Evolutionary conservation across 2,113 vertebrate genomes (phyloP).

Genomic region (Motacilla alba): DNA sequence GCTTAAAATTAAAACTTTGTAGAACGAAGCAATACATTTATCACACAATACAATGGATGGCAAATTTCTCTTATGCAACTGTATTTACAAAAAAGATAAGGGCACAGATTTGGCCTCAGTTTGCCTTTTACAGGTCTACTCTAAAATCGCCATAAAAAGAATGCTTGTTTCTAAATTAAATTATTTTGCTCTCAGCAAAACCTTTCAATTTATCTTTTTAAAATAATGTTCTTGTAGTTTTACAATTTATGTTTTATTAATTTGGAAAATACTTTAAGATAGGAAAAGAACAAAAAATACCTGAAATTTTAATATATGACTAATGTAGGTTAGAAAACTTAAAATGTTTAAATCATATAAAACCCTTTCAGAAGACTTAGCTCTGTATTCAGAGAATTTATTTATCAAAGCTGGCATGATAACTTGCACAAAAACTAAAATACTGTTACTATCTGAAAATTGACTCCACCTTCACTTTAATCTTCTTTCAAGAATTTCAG

Average conservation of each 20-base stretch:
- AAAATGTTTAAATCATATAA: conserved; percentile 41
- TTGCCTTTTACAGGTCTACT: background rate
- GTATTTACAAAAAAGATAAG: background rate
- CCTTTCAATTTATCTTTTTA: background rate
- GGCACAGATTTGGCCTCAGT: background rate
- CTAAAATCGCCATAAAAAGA: background rate
- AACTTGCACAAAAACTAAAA: conserved; percentile 35
- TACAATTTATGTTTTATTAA: background rate
- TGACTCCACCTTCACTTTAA: background rate
- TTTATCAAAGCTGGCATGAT: conserved; percentile 70
- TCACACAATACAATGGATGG: background rate
- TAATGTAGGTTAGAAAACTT: background rate
- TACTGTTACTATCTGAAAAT: background rate
- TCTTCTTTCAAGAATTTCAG: background rate
- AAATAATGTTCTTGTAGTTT: background rate
- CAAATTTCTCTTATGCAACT: background rate
- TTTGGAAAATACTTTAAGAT: background rate
- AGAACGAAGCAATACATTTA: background rate
- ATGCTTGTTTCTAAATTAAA: background rate
- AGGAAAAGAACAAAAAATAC: background rate
- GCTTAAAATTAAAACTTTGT: background rate
- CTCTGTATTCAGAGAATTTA: conserved; percentile 65
- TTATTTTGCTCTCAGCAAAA: background rate
- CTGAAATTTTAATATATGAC: background rate
- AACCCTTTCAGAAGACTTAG: conserved; percentile 76